Percentiles rank a stretch among this genome's conserved stretches.
Evolutionary conservation across 2,888 invertebrate genomes (phyloP).

Genomic region (Sarcophaga rosellei): DNA sequence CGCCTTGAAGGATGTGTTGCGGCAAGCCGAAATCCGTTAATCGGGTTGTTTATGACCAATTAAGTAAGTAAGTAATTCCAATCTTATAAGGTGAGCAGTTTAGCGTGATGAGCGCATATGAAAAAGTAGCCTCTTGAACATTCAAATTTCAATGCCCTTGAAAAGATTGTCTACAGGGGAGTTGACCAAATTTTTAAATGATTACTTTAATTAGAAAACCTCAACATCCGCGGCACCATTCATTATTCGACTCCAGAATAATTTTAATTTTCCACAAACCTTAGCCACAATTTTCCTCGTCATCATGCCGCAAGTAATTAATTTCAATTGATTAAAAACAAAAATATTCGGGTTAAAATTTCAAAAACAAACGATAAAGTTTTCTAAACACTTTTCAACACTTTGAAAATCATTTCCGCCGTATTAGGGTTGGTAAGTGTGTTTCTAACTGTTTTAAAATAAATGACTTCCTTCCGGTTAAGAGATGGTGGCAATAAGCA

Average conservation of each 20-base stretch:
- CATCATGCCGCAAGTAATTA: conserved; percentile 39
- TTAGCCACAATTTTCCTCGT: background rate
- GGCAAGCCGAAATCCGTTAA: too few species aligned
- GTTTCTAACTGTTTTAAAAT: conserved; percentile 40
- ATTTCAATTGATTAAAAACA: conserved; percentile 43
- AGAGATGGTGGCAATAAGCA: background rate
- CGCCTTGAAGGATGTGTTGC: too few species aligned
- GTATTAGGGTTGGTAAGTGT: conserved; percentile 14
- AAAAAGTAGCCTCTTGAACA: too few species aligned
- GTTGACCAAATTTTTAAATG: too few species aligned
- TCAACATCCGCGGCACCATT: too few species aligned
- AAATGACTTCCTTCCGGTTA: conserved; percentile 56
- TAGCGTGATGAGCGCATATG: too few species aligned
- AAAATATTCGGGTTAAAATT: background rate
- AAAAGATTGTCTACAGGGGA: too few species aligned
- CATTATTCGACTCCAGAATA: background rate
- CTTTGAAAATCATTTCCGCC: conserved; percentile 40
- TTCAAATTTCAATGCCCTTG: too few species aligned
- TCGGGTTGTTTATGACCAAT: too few species aligned
- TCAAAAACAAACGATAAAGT: conserved; percentile 43
- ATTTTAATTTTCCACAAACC: background rate
- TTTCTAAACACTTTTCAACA: conserved; percentile 6
- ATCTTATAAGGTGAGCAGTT: too few species aligned
- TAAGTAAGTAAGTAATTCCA: too few species aligned
- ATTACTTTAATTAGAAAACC: too few species aligned